These are phyloP conservation scores for Caerostris extrusa DNA, from an alignment of 1,140 invertebrate species.

Conservation along the genomic window DNA sequence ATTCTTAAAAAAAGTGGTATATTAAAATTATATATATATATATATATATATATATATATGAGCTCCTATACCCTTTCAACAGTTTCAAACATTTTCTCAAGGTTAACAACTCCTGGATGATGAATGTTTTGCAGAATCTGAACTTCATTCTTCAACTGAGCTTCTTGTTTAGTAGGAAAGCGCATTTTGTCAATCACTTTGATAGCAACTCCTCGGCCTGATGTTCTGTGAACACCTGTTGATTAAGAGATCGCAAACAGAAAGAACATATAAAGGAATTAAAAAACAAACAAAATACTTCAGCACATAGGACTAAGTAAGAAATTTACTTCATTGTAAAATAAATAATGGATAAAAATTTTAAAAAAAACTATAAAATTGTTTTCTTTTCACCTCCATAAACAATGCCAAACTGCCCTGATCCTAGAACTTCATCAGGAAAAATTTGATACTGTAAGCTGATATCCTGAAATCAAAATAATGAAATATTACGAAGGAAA, in stretches of 20 bases:
- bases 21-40: too few species aligned
- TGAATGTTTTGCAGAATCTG: slow-evolving; percentile 97
- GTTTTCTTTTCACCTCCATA: slow-evolving; percentile 88
- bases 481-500: background rate
- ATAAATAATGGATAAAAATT: too few species aligned
- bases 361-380: background rate
- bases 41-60: too few species aligned
- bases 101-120: slow-evolving; percentile 87
- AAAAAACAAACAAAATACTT: background rate
- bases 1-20: background rate
- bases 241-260: background rate
- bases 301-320: background rate
- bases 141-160: slow-evolving; percentile 99
- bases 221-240: slow-evolving; percentile 87
- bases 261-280: background rate
- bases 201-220: slow-evolving; percentile 93
- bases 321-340: too few species aligned
- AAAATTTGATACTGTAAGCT: slow-evolving; percentile 96
- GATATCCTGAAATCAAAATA: slow-evolving; percentile 85
- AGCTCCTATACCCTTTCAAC: slow-evolving; percentile 86
- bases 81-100: slow-evolving; percentile 99
- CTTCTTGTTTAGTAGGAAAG: slow-evolving; percentile 99
- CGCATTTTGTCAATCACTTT: slow-evolving; percentile 96
- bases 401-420: slow-evolving; percentile 98
- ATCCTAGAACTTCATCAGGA: slow-evolving; percentile 97